Evolutionary conservation across 2,888 invertebrate species (phyloP).

Genomic region (Thereva nobilitata): DNA sequence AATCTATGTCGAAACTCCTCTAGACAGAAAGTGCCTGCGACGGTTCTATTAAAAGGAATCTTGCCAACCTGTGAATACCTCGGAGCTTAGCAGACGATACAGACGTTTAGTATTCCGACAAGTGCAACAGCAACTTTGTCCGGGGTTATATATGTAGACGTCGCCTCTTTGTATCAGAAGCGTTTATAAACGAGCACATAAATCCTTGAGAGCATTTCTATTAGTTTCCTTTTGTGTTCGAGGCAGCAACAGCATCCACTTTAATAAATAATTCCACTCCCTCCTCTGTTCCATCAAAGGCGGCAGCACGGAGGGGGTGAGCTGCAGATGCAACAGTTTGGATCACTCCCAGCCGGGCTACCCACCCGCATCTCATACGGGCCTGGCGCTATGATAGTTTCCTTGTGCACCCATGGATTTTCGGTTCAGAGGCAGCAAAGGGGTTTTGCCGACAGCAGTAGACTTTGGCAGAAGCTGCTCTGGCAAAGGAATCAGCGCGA

Average conservation of each 20-base stretch:
- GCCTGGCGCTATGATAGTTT: constrained; percentile 15
- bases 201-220: constrained; percentile 32
- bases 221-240: constrained; percentile 34
- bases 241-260: constrained; percentile 32
- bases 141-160: neutral
- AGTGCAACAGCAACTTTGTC: neutral
- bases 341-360: constrained; percentile 6
- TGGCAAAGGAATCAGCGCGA: constrained; percentile 31
- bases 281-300: constrained; percentile 1
- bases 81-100: constrained; percentile 19
- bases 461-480: constrained; percentile 22
- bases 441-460: constrained; percentile 8
- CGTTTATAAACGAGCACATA: constrained; percentile 33
- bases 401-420: constrained; percentile 30
- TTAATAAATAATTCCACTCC: constrained; percentile 32
- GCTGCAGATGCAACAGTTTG: constrained; percentile 31
- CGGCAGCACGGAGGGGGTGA: neutral
- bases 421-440: constrained; percentile 25
- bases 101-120: constrained; percentile 1
- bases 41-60: constrained; percentile 27
- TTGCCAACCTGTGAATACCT: constrained; percentile 27
- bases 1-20: constrained; percentile 20
- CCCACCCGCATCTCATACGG: neutral
- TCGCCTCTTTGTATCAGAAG: constrained; percentile 11
- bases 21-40: constrained; percentile 26